A percentile compares a stretch with the other conserved stretches of the same genome.
These are phyloP conservation scores for Linnaemya vulpina DNA, from an alignment of 2,888 invertebrate genomes.

Conservation along the genomic window DNA sequence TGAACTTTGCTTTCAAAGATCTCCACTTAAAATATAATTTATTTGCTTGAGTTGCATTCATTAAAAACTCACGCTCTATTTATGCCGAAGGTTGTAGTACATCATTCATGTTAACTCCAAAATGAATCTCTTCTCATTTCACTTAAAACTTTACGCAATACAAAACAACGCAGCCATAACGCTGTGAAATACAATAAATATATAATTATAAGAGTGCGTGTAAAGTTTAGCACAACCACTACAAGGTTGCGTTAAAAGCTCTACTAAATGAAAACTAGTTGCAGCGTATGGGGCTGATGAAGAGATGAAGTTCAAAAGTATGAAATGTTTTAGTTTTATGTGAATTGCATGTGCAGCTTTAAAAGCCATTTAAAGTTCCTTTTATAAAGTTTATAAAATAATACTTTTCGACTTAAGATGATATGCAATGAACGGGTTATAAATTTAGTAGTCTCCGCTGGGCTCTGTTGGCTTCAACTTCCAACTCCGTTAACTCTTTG, in stretches of 20 bases:
- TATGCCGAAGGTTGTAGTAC: constrained; percentile 36
- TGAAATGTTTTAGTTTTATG: background rate
- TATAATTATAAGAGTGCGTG: constrained; percentile 40
- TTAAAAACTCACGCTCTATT: constrained; percentile 43
- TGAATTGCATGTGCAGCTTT: too few species aligned
- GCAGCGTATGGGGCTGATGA: background rate
- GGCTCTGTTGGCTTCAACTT: too few species aligned
- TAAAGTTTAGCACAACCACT: constrained; percentile 34
- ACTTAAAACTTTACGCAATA: constrained; percentile 1
- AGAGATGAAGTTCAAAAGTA: constrained; percentile 4
- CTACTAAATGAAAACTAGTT: constrained; percentile 11
- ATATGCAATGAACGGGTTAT: too few species aligned
- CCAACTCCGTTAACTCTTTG: too few species aligned
- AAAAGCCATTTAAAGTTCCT: too few species aligned
- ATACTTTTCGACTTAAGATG: too few species aligned
- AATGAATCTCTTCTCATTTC: constrained; percentile 2
- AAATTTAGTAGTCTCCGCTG: too few species aligned
- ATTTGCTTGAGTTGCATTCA: constrained; percentile 24
- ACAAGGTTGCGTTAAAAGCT: constrained; percentile 21
- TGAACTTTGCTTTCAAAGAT: background rate
- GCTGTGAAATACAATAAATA: constrained; percentile 44
- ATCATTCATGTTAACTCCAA: constrained; percentile 12
- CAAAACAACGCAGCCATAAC: constrained; percentile 31
- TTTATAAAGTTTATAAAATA: too few species aligned
- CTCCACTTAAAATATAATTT: background rate